Percentiles rank a stretch among this genome's conserved stretches.
Evolutionary conservation across 2,113 vertebrate species (phyloP).

Genomic region (Cacatua alba): DNA sequence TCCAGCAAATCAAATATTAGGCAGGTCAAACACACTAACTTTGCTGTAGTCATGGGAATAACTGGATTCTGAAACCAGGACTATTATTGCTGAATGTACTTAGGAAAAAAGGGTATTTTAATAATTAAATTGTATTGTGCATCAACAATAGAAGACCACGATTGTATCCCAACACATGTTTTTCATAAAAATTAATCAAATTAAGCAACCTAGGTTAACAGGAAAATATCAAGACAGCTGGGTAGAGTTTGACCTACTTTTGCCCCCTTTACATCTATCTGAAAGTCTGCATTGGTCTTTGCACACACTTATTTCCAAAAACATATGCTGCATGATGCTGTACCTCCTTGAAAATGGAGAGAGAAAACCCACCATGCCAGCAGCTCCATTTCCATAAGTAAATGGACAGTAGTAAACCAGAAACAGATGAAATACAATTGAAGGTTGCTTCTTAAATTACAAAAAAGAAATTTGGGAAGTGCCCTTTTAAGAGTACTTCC

Average conservation of each 20-base stretch:
- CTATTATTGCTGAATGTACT: not conserved
- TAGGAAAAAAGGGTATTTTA: not conserved
- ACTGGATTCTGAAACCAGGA: not conserved
- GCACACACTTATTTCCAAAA: not conserved
- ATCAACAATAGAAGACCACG: not conserved
- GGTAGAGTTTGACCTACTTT: not conserved
- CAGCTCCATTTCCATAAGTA: not conserved
- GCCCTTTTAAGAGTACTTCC: not conserved
- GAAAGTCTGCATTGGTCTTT: not conserved
- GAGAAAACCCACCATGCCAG: not conserved
- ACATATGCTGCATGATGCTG: not conserved
- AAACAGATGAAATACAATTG: not conserved
- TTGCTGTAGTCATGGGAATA: not conserved
- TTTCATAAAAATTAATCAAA: not conserved
- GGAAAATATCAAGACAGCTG: not conserved
- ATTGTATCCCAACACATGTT: not conserved
- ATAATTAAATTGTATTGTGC: not conserved
- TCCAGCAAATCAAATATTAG: not conserved
- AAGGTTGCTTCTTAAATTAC: not conserved
- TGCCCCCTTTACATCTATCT: not conserved
- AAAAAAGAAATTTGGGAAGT: not conserved
- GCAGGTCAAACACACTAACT: not conserved
- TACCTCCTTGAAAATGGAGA: not conserved
- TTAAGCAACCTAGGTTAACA: not conserved
- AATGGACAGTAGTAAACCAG: not conserved